Percentiles rank a stretch among this genome's conserved stretches.
These are phyloP conservation scores for Idaea biselata DNA, from an alignment of 2,888 invertebrate genomes.

Conservation along the genomic window DNA sequence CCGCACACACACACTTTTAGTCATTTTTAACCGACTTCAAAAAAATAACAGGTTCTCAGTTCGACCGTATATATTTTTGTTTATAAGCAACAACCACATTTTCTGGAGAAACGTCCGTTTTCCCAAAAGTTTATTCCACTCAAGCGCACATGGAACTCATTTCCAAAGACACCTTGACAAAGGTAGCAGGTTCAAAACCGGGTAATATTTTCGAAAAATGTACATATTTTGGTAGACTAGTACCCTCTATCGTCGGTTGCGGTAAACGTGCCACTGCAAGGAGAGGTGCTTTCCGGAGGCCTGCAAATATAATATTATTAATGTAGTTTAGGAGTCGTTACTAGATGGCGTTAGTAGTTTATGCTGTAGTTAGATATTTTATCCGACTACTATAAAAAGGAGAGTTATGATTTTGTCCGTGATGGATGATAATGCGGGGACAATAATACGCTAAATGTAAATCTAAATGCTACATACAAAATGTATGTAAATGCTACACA, in stretches of 20 bases:
- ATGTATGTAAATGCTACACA: no score
- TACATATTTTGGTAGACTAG: conserved; percentile 31
- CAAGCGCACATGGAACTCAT: background rate
- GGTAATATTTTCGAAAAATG: background rate
- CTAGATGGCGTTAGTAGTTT: conserved; percentile 38
- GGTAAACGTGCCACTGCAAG: conserved; percentile 69
- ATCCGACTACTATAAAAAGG: no score
- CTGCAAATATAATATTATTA: conserved; percentile 39
- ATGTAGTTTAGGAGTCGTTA: background rate
- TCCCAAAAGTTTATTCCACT: background rate
- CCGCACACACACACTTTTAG: conserved; percentile 21
- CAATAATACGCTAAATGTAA: no score
- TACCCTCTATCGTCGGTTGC: conserved; percentile 67
- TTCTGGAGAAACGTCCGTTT: background rate
- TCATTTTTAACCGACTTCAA: conserved; percentile 1
- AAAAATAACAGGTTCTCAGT: no score
- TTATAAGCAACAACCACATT: background rate
- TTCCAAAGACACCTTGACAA: background rate
- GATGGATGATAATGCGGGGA: no score
- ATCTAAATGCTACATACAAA: no score
- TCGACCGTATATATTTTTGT: no score
- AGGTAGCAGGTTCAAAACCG: background rate
- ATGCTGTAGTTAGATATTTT: conserved; percentile 12
- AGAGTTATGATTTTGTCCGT: no score
- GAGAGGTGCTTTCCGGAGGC: conserved; percentile 48